Percentiles rank a stretch among this genome's conserved stretches.
Evolutionary conservation across 1,140 invertebrate genomes (phyloP).

Genomic region (Babylonia areolata): DNA sequence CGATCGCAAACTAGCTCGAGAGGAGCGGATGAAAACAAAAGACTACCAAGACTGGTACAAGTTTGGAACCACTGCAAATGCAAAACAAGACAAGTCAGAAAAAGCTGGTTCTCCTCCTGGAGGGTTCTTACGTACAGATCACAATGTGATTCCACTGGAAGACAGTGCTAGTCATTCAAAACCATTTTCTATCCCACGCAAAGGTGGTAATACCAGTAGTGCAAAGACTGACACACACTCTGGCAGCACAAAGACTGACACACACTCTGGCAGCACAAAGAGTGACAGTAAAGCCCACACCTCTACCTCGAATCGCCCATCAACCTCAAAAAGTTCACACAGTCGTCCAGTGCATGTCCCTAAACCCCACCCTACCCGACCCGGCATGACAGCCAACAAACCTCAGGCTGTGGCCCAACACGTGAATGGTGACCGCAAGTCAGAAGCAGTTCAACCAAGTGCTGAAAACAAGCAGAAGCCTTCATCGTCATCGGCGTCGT

Average conservation of each 20-base stretch:
- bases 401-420: not conserved
- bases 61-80: not conserved
- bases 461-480: too few species aligned
- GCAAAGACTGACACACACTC: not conserved
- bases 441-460: not conserved
- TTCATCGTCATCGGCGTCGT: not conserved
- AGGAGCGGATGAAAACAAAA: constrained; percentile 25
- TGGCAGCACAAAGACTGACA: too few species aligned
- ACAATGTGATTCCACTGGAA: not conserved
- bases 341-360: not conserved
- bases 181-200: not conserved
- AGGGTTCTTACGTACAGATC: not conserved
- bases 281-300: too few species aligned
- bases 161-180: not conserved
- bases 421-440: not conserved
- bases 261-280: too few species aligned
- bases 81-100: not conserved
- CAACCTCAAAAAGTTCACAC: not conserved
- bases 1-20: not conserved
- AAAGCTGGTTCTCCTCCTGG: not conserved
- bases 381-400: constrained; percentile 18
- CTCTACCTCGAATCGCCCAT: not conserved
- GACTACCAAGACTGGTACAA: constrained; percentile 36
- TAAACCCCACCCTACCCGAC: constrained; percentile 17
- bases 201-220: not conserved